Evolutionary conservation across 2,113 vertebrate genomes (phyloP), one percentile per base, ranked within the genome.

Genomic region (Turnix velox): DNA sequence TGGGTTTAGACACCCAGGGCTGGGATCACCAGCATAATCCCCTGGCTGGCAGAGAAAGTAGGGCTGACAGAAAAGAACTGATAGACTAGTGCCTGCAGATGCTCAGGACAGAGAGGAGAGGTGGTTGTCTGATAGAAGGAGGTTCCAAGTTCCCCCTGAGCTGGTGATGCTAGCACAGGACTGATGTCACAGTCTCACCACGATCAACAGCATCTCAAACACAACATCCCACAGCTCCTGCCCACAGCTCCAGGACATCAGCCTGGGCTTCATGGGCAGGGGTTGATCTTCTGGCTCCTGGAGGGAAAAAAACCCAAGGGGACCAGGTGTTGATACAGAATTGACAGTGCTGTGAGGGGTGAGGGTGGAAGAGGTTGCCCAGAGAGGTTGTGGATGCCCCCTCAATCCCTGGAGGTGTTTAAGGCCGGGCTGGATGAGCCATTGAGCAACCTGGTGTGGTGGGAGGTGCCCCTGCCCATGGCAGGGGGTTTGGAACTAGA

Each of bases 71-170:
- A 57, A 80, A 88, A 83, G 22, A 52, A 8, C 49, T n/a, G n/a
- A n/a, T 16, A 23, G 40, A 7, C 18, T 43, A 61, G 30, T 5
- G 22, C 40, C 20, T 76, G 49, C 35, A 25, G 4, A 30, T 76
- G 35, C 58, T 58, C 40, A 20, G 54, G 22, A 28, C 43, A 45
- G 25, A 49, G 22, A n/a, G 28, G 19, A 48, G 39, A 42, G 18
- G 14, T 5, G 30, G 18, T 7, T 4, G 0, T 25, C 25, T 22
- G 63, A 23, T 1, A 0, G 69, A 24, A n/a, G 31, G 16, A 61
- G 52, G 43, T 23, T 79, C 30, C 43, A 46, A 9, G 1, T 73
- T 54, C 5, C 13, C 28, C 35, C 28, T 42, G 18, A 18, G 37
- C 76, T 31, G 24, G 10, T 23, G 35, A 8, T 42, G 10, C 43